phyloP scores from a whole-genome alignment of 2,113 vertebrate genomes.

The Dermatemys mawii region DNA sequence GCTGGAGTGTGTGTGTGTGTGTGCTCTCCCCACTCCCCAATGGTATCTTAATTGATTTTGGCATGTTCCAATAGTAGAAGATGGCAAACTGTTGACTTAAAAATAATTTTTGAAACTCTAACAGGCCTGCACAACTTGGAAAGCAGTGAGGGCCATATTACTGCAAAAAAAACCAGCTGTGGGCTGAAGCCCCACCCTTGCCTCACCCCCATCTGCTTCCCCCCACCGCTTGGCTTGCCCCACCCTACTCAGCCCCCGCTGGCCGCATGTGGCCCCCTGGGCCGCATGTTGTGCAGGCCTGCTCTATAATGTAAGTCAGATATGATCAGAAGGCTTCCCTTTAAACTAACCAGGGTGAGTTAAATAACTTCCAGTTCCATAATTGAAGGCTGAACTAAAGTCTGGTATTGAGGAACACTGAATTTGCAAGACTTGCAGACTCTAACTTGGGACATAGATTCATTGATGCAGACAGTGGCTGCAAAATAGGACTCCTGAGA shows the following conservation, averaged over 20 bases:
- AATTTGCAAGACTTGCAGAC: not conserved
- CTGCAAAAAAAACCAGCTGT: too few relatives aligned
- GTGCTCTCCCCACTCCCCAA: not conserved
- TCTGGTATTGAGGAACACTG: not conserved
- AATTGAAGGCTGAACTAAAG: conserved; percentile 17
- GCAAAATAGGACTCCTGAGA: not conserved
- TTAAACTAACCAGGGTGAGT: not conserved
- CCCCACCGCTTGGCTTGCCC: too few relatives aligned
- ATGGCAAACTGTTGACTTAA: not conserved
- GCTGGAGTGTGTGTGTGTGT: too few relatives aligned
- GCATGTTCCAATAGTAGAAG: not conserved
- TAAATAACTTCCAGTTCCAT: conserved; percentile 21
- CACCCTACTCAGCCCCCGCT: too few relatives aligned
- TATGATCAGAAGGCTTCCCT: not conserved
- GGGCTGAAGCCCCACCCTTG: too few relatives aligned
- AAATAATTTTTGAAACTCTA: too few relatives aligned
- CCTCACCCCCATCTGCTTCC: too few relatives aligned
- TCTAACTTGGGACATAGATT: not conserved
- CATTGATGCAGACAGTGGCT: not conserved
- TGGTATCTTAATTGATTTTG: not conserved
- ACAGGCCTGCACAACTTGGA: too few relatives aligned
- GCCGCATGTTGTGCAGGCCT: too few relatives aligned
- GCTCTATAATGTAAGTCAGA: not conserved
- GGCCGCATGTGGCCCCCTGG: too few relatives aligned
- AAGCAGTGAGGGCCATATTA: too few relatives aligned